Evolutionary conservation across 1,140 invertebrate species (phyloP).

Genomic region (Trichonephila clavata): DNA sequence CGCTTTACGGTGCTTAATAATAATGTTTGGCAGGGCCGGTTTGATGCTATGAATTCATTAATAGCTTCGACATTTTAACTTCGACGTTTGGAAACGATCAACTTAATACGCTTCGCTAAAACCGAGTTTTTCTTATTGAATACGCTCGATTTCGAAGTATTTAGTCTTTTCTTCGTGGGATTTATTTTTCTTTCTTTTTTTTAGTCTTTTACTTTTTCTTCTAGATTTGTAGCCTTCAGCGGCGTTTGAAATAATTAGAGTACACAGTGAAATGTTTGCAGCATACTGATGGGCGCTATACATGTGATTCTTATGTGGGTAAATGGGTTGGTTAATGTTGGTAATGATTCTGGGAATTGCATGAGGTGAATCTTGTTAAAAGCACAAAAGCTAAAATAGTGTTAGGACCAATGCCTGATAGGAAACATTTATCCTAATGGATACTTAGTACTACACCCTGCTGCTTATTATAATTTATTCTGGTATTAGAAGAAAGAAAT

Average conservation of each 20-base stretch:
- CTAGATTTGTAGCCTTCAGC: background rate
- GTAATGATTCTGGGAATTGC: background rate
- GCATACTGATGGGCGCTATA: background rate
- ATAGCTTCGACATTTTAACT: slow-evolving; percentile 29
- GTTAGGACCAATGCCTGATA: background rate
- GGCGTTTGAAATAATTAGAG: background rate
- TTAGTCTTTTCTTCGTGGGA: background rate
- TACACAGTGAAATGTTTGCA: background rate
- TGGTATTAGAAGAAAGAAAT: no score
- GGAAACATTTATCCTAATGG: background rate
- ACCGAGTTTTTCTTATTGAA: slow-evolving; percentile 7
- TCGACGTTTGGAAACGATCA: background rate
- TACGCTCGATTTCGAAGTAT: slow-evolving; percentile 4
- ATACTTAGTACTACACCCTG: background rate
- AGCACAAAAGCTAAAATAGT: background rate
- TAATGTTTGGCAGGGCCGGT: slow-evolving; percentile 43
- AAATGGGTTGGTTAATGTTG: background rate
- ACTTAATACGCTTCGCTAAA: slow-evolving; percentile 51
- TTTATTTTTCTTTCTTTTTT: background rate
- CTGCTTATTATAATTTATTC: no score
- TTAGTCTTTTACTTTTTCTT: background rate
- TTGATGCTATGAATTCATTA: slow-evolving; percentile 58
- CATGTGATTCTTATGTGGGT: background rate
- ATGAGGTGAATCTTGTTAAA: background rate
- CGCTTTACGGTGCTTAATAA: slow-evolving; percentile 41